Evolutionary conservation across 2,888 invertebrate species (phyloP).

Genomic region (Ennomos quercinarius): DNA sequence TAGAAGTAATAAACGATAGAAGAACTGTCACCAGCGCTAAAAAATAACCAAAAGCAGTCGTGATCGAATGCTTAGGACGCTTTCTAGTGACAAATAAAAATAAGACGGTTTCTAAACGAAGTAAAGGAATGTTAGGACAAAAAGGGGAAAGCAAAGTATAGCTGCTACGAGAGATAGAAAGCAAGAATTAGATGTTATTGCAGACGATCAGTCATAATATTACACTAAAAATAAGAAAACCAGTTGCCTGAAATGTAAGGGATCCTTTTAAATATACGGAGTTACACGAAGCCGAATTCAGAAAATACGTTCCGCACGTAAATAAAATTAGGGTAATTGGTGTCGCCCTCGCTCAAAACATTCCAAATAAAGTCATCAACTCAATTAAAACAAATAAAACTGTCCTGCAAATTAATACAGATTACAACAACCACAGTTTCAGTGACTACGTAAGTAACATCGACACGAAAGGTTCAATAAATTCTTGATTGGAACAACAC

Average conservation of each 20-base stretch:
- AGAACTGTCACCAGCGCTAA: slow-evolving; percentile 48
- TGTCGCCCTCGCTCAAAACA: not conserved
- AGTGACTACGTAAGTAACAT: too few species aligned
- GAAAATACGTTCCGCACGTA: too few species aligned
- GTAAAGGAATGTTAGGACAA: slow-evolving; percentile 2
- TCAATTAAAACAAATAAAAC: slow-evolving; percentile 14
- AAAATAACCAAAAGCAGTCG: slow-evolving; percentile 44
- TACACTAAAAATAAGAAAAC: too few species aligned
- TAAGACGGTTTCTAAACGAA: slow-evolving; percentile 17
- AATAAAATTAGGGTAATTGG: not conserved
- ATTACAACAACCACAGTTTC: not conserved
- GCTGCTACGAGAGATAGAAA: too few species aligned
- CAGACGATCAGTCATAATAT: too few species aligned
- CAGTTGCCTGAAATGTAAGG: too few species aligned
- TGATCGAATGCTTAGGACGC: slow-evolving; percentile 53
- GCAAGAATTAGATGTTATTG: too few species aligned
- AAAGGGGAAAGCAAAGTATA: not conserved
- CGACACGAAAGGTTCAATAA: too few species aligned
- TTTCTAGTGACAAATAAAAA: slow-evolving; percentile 49
- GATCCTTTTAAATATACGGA: too few species aligned
- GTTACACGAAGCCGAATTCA: too few species aligned
- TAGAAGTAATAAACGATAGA: slow-evolving; percentile 24
- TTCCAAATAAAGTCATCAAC: slow-evolving; percentile 21
- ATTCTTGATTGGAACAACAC: too few species aligned
- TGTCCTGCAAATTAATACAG: slow-evolving; percentile 5